Percentiles rank a stretch among this genome's conserved stretches.
phyloP scores from a whole-genome alignment of 2,797 vertebrate genomes.

The Alcedo atthis region DNA sequence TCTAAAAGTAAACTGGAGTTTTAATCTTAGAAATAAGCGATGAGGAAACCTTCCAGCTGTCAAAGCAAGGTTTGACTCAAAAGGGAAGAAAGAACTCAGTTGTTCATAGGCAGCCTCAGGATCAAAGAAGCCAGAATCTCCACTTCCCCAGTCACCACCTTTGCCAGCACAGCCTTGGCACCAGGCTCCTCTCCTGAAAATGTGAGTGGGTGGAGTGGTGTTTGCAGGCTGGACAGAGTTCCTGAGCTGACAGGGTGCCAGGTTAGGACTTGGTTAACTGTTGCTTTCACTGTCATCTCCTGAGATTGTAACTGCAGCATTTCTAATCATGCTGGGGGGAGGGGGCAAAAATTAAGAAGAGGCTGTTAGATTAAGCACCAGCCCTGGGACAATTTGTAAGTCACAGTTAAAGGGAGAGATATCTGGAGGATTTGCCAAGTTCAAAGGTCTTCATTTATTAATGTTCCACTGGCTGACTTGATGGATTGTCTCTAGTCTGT shows the following conservation, averaged over 20 bases:
- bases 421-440: slow-evolving; percentile 24
- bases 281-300: neutral
- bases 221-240: slow-evolving; percentile 57
- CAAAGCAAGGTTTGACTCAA: slow-evolving; percentile 27
- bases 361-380: slow-evolving; percentile 10
- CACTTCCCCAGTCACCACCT: neutral
- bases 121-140: slow-evolving; percentile 19
- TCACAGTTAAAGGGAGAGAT: slow-evolving; percentile 2
- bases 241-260: slow-evolving; percentile 21
- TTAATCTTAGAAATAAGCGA: slow-evolving; percentile 38
- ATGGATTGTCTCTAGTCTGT: neutral
- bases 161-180: neutral
- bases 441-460: slow-evolving; percentile 64
- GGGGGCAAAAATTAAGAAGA: neutral
- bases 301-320: neutral
- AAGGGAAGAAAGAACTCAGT: neutral
- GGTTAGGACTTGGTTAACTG: neutral
- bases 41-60: slow-evolving; percentile 4
- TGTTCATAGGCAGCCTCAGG: slow-evolving; percentile 29
- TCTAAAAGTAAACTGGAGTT: slow-evolving; percentile 31
- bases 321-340: neutral
- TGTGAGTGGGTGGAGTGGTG: slow-evolving; percentile 31
- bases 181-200: slow-evolving; percentile 15
- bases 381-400: neutral
- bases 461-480: slow-evolving; percentile 35